Conservation (phyloP, 2,797 vertebrate genomes). For the Limosa lapponica region DNA sequence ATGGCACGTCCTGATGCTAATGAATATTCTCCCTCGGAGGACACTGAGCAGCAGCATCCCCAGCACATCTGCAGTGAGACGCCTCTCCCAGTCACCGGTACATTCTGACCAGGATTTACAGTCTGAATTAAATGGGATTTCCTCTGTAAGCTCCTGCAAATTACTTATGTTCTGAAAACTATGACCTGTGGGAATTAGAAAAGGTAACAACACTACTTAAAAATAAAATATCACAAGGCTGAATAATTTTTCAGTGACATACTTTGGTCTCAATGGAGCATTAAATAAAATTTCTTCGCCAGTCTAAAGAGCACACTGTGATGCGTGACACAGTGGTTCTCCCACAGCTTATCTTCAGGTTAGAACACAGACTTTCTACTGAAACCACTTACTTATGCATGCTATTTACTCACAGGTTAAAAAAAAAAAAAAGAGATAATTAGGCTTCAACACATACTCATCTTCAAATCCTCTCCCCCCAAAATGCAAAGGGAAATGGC, state of each 20-base stretch:
- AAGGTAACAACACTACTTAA: constrained; percentile 36
- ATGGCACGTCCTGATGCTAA: rapidly evolving
- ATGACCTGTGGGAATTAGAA: constrained; percentile 41
- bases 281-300: constrained; percentile 23
- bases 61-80: background rate
- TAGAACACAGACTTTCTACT: background rate
- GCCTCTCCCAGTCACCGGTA: background rate
- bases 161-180: constrained; percentile 13
- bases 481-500: background rate
- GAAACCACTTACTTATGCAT: background rate
- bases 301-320: background rate
- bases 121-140: constrained; percentile 23
- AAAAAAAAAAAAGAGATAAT: background rate
- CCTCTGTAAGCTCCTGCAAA: background rate
- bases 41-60: background rate
- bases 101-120: background rate
- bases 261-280: constrained; percentile 26
- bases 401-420: background rate
- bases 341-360: background rate
- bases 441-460: background rate
- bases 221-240: constrained; percentile 47
- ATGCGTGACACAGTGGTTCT: background rate
- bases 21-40: background rate
- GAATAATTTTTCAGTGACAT: constrained; percentile 29
- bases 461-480: background rate